A percentile compares a stretch with the other conserved stretches of the same genome.
phyloP scores from a whole-genome alignment of 1,140 invertebrate genomes.

The Dryas iulia region DNA sequence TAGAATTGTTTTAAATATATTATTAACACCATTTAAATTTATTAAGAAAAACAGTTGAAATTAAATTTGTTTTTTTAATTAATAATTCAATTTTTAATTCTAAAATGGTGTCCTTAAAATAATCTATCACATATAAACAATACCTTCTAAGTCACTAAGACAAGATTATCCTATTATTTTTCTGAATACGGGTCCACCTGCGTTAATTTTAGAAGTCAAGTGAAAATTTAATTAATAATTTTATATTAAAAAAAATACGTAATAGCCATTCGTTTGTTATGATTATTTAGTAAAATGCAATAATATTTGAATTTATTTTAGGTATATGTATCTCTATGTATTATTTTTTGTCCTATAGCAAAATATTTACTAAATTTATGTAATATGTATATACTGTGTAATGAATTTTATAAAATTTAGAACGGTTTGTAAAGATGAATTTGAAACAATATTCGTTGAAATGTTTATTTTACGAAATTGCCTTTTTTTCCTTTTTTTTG shows the following conservation, averaged over 20 bases:
- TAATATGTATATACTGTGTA: background rate
- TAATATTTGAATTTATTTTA: background rate
- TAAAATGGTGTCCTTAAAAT: background rate
- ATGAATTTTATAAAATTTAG: no score
- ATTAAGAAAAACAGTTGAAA: background rate
- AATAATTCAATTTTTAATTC: background rate
- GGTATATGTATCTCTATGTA: background rate
- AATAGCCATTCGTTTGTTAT: background rate
- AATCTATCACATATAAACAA: background rate
- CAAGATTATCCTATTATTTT: slow-evolving; percentile 3
- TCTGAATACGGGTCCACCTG: slow-evolving; percentile 31
- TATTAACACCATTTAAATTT: no score
- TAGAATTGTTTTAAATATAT: no score
- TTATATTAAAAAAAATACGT: slow-evolving; percentile 10
- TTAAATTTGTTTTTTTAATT: background rate
- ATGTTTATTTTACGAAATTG: no score
- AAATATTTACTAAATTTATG: background rate
- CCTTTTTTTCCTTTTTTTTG: no score
- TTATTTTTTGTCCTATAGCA: background rate
- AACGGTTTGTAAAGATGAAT: no score
- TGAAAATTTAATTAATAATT: slow-evolving; percentile 22
- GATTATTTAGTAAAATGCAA: background rate
- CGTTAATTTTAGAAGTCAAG: slow-evolving; percentile 21
- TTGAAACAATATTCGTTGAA: no score
- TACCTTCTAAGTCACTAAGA: background rate